phyloP scores from a whole-genome alignment of 2,797 vertebrate genomes.

The Carcharodon carcharias region DNA sequence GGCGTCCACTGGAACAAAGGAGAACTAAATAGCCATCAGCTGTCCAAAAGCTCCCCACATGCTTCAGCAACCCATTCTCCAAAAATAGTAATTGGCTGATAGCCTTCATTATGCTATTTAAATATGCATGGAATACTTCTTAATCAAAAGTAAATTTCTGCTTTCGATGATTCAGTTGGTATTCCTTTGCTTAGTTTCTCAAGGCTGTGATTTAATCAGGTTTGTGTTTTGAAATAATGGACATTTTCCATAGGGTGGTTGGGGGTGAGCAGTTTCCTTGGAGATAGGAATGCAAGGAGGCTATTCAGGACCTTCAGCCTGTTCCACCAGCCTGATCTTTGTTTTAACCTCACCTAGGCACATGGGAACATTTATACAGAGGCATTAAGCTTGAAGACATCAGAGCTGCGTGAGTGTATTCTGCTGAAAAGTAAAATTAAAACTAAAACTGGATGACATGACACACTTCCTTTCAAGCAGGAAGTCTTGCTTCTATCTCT shows the following conservation, averaged over 20 bases:
- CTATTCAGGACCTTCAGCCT: not conserved
- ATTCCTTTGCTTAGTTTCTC: not conserved
- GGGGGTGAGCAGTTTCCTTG: not conserved
- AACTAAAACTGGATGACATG: too few species aligned
- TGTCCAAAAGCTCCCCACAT: not conserved
- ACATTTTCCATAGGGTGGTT: not conserved
- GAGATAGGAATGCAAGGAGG: not conserved
- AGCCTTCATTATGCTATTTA: not conserved
- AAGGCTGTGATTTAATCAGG: not conserved
- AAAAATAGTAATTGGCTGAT: not conserved
- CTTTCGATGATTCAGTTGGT: not conserved
- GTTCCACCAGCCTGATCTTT: too few species aligned
- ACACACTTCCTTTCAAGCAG: too few species aligned
- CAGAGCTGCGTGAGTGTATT: too few species aligned
- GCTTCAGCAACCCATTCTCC: not conserved
- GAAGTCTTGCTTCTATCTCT: too few species aligned
- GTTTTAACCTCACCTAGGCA: too few species aligned
- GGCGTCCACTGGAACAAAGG: not conserved
- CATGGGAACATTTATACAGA: too few species aligned
- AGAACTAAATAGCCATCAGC: not conserved
- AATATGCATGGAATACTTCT: not conserved
- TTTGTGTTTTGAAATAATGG: not conserved
- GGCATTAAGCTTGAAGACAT: too few species aligned
- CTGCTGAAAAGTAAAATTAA: too few species aligned
- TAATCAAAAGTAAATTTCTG: not conserved